A percentile compares a stretch with the other conserved stretches of the same genome.
Conservation (phyloP, 2,113 vertebrate species). For the Ammodramus savannarum region DNA sequence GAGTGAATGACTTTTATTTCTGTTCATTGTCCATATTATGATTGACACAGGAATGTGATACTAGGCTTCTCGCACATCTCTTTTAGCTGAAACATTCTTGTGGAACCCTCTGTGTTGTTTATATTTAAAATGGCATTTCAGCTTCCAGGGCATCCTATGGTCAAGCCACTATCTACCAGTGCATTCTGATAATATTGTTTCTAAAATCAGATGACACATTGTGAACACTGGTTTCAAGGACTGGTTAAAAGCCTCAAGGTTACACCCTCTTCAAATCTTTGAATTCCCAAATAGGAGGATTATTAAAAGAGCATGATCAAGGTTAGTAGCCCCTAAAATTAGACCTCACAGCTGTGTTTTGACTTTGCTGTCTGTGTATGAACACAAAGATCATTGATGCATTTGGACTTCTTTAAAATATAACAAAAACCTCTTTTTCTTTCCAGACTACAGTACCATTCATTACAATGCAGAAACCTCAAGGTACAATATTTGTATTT, state of each 20-base stretch:
- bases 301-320: conserved; percentile 1
- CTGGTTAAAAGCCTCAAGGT: background rate
- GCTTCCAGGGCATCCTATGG: background rate
- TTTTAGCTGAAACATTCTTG: background rate
- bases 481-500: background rate
- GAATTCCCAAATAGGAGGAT: background rate
- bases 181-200: background rate
- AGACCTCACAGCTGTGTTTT: conserved; percentile 42
- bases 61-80: background rate
- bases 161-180: background rate
- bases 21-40: background rate
- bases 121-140: background rate
- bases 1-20: background rate
- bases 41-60: background rate
- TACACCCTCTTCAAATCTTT: background rate
- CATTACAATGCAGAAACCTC: background rate
- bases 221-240: conserved; percentile 6
- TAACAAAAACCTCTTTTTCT: background rate
- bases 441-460: background rate
- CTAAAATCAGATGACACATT: background rate
- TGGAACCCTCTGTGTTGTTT: background rate
- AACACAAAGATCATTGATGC: background rate
- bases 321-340: conserved; percentile 29
- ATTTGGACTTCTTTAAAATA: background rate
- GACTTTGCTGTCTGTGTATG: background rate